Percentiles rank a stretch among this genome's conserved stretches.
phyloP scores from a whole-genome alignment of 2,888 invertebrate species.

The Notodonta dromedarius region DNA sequence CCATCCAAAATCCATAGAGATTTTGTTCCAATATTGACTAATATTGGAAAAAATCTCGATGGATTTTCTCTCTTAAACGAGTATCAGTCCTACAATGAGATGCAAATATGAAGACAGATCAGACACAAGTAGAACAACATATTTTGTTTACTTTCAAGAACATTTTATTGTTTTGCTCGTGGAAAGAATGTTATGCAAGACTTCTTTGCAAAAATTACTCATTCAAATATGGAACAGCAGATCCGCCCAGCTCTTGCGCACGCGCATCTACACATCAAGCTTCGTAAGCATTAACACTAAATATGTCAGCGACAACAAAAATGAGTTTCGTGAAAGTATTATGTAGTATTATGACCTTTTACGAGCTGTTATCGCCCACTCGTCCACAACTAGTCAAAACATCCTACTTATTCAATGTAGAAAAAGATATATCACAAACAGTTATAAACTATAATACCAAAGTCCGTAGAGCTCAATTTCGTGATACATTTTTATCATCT shows the following conservation, averaged over 20 bases:
- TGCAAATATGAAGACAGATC: no score
- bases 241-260: slow-evolving; percentile 37
- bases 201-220: not conserved
- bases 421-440: not conserved
- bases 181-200: not conserved
- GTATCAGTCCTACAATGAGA: no score
- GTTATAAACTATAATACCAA: slow-evolving; percentile 12
- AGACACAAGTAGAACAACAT: no score
- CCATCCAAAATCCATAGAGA: no score
- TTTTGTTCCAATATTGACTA: no score
- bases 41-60: no score
- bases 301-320: slow-evolving; percentile 38
- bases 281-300: slow-evolving; percentile 17
- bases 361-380: slow-evolving; percentile 55
- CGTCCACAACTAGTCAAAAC: slow-evolving; percentile 40
- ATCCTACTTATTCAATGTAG: slow-evolving; percentile 41
- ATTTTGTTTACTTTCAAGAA: no score
- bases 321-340: slow-evolving; percentile 57
- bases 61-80: no score
- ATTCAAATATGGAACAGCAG: slow-evolving; percentile 14
- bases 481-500: not conserved
- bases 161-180: no score
- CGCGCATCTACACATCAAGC: slow-evolving; percentile 13
- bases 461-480: slow-evolving; percentile 13
- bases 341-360: slow-evolving; percentile 60